phyloP scores from a whole-genome alignment of 2,113 vertebrate species.

The Amia ocellicauda region DNA sequence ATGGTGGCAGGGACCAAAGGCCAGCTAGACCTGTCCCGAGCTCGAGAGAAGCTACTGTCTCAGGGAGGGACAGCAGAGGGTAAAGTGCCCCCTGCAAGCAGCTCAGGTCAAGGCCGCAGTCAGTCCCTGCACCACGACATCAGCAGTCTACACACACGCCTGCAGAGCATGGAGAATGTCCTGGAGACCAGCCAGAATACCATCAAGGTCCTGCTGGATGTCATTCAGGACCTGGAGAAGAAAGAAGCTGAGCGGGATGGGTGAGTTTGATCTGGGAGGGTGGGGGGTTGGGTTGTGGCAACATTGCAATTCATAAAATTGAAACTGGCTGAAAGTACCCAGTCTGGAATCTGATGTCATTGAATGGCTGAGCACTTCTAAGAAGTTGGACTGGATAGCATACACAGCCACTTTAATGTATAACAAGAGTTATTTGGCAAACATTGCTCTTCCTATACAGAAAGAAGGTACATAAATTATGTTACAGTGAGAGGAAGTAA shows the following conservation, averaged over 20 bases:
- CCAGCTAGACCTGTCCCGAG: conserved; percentile 55
- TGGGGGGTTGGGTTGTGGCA: too few species aligned
- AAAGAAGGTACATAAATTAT: too few species aligned
- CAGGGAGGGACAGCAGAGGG: conserved; percentile 31
- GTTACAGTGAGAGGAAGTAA: too few species aligned
- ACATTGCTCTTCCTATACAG: too few species aligned
- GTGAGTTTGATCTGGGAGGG: conserved; percentile 50
- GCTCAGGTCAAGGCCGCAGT: conserved; percentile 42
- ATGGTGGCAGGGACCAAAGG: conserved; percentile 68
- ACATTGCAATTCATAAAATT: too few species aligned
- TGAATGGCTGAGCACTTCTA: too few species aligned
- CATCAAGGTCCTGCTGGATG: conserved; percentile 80
- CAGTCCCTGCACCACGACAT: conserved; percentile 59
- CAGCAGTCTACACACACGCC: conserved; percentile 71
- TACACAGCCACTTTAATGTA: too few species aligned
- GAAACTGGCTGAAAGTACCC: too few species aligned
- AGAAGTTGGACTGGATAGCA: too few species aligned
- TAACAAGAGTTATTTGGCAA: too few species aligned
- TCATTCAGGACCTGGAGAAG: conserved; percentile 87
- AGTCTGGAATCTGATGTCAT: too few species aligned
- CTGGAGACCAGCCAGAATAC: conserved; percentile 86
- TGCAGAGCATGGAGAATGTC: conserved; percentile 80
- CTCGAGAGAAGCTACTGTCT: conserved; percentile 52
- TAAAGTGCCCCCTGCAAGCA: not conserved
- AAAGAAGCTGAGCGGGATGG: conserved; percentile 80